Base-by-base conservation (phyloP, 1,140 invertebrate species). In the Homalodisca vitripennis region DNA sequence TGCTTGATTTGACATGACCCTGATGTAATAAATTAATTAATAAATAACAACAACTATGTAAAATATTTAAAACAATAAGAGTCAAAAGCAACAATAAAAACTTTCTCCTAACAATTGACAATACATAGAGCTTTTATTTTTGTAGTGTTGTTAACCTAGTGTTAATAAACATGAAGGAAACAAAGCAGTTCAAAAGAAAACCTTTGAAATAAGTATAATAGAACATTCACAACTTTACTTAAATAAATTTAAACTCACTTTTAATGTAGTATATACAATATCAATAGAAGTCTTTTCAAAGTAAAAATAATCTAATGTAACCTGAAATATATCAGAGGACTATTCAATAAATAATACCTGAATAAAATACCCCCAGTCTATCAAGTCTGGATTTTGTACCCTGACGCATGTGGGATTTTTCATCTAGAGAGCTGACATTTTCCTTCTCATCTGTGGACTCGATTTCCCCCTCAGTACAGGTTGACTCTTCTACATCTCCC, bases 401-500 rank as follows among this genome's bases (percentile, higher is more conserved):
- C 29, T 60, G 22, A n/a, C 55, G 55, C 22, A 60, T 14, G 29
- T 14, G 24, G n/a, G 14, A 27, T 6, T 60, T 60, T 30, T 6
- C 26, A 24, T 26, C 24, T 27, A 10, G 6, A 3, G 48, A 51
- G 22, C 48, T 51, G 17, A 3, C 55, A 60, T 60, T 60, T 27
- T 60, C 55, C 29, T 60, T 60, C 3, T 60, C 55, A 12, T 60
- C 26, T 60, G 55, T 22, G 13, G 55, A 60, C 10, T 60, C 55
- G 26, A 10, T 24, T 60, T 27, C 55, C 6, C 3, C 26, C 24
- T 13, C 12, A 53, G 48, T 53, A 53, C 20, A 6, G 20, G 12
- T 3, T 3, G 48, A 12, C 3, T 53, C 20, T 6, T 53, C 48
- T 14, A 6, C 24, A 60, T 60, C n/a, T 27, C 6, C n/a, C 2